phyloP scores from a whole-genome alignment of 2,113 vertebrate species.

The Ranitomeya imitator region DNA sequence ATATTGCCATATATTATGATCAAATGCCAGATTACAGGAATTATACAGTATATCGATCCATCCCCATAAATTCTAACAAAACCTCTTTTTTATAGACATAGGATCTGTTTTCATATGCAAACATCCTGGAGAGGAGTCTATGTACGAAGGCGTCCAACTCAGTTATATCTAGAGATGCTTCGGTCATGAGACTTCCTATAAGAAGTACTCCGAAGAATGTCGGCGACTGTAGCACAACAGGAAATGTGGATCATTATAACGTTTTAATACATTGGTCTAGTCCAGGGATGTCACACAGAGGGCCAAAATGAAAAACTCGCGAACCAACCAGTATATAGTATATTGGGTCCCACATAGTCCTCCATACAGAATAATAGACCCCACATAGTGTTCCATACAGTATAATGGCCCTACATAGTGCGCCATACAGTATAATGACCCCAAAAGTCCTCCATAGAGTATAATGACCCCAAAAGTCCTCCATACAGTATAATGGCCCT shows the following conservation, averaged over 20 bases:
- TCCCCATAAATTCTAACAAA: not conserved
- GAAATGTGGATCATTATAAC: not conserved
- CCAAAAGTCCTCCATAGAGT: too few species aligned
- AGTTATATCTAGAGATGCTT: not conserved
- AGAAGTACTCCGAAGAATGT: not conserved
- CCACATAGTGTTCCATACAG: too few species aligned
- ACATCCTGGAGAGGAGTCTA: slow-evolving; percentile 8
- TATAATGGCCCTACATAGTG: too few species aligned
- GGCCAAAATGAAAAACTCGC: too few species aligned
- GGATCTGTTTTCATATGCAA: not conserved
- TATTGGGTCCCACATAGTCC: too few species aligned
- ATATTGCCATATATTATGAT: too few species aligned
- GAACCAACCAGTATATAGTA: too few species aligned
- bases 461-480: too few species aligned
- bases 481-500: too few species aligned
- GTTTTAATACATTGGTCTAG: not conserved
- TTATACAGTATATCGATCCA: not conserved
- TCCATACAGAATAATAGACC: too few species aligned
- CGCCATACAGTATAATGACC: too few species aligned
- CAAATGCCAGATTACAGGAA: not conserved
- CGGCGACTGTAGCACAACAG: not conserved
- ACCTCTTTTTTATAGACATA: not conserved
- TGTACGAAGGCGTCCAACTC: not conserved
- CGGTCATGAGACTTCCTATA: not conserved
- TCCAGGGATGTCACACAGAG: too few species aligned